These are phyloP conservation scores for Condylura cristata DNA, from an alignment of 2,113 vertebrate species.

Conservation along the genomic window DNA sequence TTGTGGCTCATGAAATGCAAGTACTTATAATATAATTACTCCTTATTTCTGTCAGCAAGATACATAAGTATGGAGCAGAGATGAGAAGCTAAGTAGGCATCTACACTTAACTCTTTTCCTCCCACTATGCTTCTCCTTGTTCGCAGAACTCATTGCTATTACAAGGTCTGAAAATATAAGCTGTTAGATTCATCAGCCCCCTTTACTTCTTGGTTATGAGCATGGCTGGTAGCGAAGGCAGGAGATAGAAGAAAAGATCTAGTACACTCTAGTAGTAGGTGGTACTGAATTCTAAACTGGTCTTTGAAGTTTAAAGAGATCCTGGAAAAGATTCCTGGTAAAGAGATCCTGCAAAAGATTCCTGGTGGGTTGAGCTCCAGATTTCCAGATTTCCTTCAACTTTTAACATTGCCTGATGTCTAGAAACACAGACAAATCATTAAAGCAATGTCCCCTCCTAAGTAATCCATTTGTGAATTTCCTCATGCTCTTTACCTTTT, in stretches of 20 bases:
- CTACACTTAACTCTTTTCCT: not conserved
- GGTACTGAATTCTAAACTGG: not conserved
- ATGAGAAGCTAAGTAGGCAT: not conserved
- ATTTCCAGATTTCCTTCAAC: not conserved
- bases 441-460: not conserved
- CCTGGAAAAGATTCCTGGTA: too few relatives aligned
- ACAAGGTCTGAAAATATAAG: not conserved
- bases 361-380: too few relatives aligned
- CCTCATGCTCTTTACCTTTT: not conserved
- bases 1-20: not conserved
- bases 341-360: not conserved
- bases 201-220: not conserved
- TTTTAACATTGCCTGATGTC: not conserved
- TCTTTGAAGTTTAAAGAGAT: not conserved
- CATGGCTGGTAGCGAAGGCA: not conserved
- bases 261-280: too few relatives aligned
- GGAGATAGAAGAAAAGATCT: not conserved
- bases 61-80: too few relatives aligned
- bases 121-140: not conserved
- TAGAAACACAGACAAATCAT: not conserved
- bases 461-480: not conserved
- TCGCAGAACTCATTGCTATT: not conserved
- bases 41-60: not conserved
- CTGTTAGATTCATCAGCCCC: not conserved
- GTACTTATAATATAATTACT: not conserved